A percentile compares a stretch with the other conserved stretches of the same genome.
These are phyloP conservation scores for Pardalotus punctatus DNA, from an alignment of 2,113 vertebrate species.

Conservation along the genomic window DNA sequence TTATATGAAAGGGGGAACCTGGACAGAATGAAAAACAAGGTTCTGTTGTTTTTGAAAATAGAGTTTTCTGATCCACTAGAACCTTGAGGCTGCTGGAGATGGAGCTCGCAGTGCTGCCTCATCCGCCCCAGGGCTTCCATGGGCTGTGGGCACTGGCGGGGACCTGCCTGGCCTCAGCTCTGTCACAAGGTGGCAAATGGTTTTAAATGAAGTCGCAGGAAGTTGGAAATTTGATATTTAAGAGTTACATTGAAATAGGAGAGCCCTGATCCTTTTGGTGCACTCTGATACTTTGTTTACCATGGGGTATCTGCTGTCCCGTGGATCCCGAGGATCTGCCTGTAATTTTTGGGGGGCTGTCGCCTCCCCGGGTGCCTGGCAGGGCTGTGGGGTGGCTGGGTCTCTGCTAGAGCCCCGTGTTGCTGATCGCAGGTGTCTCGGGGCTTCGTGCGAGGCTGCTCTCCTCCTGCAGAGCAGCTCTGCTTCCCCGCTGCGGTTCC, in stretches of 20 bases:
- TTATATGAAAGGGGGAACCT: not conserved
- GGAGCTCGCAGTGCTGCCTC: rapidly evolving
- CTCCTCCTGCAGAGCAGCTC: not conserved
- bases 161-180: not conserved
- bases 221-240: rapidly evolving
- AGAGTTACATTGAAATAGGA: not conserved
- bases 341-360: rapidly evolving
- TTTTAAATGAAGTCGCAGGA: not conserved
- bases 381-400: not conserved
- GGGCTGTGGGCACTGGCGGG: not conserved
- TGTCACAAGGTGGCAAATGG: not conserved
- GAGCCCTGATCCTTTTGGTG: not conserved
- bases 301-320: rapidly evolving
- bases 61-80: not conserved
- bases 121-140: not conserved
- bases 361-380: not conserved
- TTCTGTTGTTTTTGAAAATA: not conserved
- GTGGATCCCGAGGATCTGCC: not conserved
- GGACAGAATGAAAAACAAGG: not conserved
- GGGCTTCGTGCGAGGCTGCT: not conserved
- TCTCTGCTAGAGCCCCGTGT: rapidly evolving
- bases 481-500: not conserved
- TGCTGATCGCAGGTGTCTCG: rapidly evolving
- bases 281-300: not conserved
- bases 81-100: not conserved